Evolutionary conservation across 2,113 vertebrate species (phyloP), one percentile per base, ranked within the genome.

Genomic region (Diphyllodes magnificus): DNA sequence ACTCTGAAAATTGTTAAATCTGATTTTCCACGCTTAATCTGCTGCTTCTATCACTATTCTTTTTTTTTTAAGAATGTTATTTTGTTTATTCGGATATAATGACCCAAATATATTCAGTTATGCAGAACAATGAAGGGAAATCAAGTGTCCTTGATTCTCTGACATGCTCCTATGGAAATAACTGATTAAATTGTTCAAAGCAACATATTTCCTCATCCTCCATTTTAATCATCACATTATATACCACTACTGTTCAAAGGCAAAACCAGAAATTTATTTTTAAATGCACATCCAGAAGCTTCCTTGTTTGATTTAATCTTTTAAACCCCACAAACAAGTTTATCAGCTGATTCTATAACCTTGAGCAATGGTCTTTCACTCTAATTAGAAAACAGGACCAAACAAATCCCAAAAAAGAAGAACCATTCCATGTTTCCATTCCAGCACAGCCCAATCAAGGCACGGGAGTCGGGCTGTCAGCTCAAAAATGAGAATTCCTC

Each of bases 81-180:
- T 88, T 69, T 92, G 79, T 84, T 86, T 96, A 93, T 88, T 89
- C 79, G 89, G 54, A 69, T 78, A 94, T 76, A 88, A 91, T 69
- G 82, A 80, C 66, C 87, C 53, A 92, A 93, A 94, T 86, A 90
- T 47, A 96, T 90, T 95, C 57, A 91, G 88, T 92, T 90, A 92
- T 86, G 85, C 68, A 78, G 72, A 90, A 95, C 85, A 95, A 94
- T 44, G 79, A 80, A 83, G 79, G 31, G 30, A 94, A 97, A 86
- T 95, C 85, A 94, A 95, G 69, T 92, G 82, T 93, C 90, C 72
- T 93, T 59, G 64, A 83, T 96, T 96, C 56, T 16, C 49, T 81
- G 85, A 92, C 72, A 83, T 92, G 69, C 45, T 88, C 33, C 68
- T 83, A 49, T 86, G 82, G 82, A 95, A 96, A 93, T 73, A 83